Percentiles rank a stretch among this genome's conserved stretches.
These are phyloP conservation scores for Labrus mixtus DNA, from an alignment of 2,113 vertebrate genomes.

Conservation along the genomic window DNA sequence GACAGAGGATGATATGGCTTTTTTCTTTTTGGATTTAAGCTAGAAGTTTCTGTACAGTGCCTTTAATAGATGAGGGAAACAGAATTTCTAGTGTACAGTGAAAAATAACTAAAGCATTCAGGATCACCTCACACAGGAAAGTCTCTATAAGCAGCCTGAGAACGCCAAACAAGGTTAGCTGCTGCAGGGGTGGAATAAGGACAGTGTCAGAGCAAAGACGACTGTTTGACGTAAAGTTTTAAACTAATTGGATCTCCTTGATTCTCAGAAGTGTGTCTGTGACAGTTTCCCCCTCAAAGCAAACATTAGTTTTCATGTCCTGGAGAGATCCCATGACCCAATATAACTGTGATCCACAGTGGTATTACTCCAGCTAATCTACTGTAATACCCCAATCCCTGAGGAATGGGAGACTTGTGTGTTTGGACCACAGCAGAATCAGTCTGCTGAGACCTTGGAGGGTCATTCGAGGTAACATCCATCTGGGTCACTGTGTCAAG, in stretches of 20 bases:
- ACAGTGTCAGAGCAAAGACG: constrained; percentile 43
- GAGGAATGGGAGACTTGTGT: constrained; percentile 50
- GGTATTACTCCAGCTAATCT: constrained; percentile 72
- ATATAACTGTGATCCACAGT: constrained; percentile 42
- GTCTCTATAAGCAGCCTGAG: not conserved
- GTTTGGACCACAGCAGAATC: constrained; percentile 44
- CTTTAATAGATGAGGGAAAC: not conserved
- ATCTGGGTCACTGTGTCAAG: constrained; percentile 74
- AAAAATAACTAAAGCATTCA: not conserved
- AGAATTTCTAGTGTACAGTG: not conserved
- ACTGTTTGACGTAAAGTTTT: constrained; percentile 57
- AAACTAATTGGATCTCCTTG: constrained; percentile 74
- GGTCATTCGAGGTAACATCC: constrained; percentile 69
- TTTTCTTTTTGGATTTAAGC: not conserved
- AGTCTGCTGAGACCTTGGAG: constrained; percentile 10
- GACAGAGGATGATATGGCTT: not conserved
- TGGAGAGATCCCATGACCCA: constrained; percentile 64
- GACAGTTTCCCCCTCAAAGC: constrained; percentile 53
- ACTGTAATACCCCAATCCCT: constrained; percentile 68
- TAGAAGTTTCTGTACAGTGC: not conserved
- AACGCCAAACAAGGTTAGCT: constrained; percentile 35
- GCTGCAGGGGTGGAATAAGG: constrained; percentile 51
- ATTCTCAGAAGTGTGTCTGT: constrained; percentile 68
- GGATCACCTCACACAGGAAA: constrained; percentile 14
- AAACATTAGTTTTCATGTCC: constrained; percentile 65